Percentiles rank a stretch among this genome's conserved stretches.
phyloP scores from a whole-genome alignment of 2,888 invertebrate genomes.

The Drosophila barbarae region DNA sequence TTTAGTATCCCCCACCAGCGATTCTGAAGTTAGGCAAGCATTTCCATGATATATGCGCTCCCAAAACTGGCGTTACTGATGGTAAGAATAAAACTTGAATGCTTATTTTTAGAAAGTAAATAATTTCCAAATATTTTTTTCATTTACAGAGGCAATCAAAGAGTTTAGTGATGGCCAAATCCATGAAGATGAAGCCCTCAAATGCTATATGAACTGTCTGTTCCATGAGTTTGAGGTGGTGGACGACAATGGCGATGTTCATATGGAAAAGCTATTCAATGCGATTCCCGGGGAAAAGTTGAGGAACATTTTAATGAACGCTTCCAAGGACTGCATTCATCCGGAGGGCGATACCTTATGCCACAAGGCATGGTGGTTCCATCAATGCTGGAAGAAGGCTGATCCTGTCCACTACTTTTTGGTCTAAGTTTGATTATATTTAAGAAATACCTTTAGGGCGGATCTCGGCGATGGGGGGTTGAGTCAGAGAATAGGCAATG shows the following conservation, averaged over 20 bases:
- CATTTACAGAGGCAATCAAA: conserved; percentile 71
- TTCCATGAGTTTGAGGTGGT: conserved; percentile 75
- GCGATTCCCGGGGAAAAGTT: conserved; percentile 63
- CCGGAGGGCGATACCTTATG: conserved; percentile 75
- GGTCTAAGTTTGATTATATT: conserved; percentile 11
- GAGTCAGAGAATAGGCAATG: conserved; percentile 1
- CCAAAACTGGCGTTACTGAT: conserved; percentile 75
- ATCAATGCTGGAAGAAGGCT: conserved; percentile 77
- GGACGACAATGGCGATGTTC: conserved; percentile 77
- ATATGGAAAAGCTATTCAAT: conserved; percentile 72
- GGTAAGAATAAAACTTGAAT: conserved; percentile 48
- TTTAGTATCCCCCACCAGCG: conserved; percentile 73
- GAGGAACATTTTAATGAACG: conserved; percentile 68
- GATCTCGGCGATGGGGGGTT: not conserved
- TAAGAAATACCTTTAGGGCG: not conserved
- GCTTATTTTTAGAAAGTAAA: not conserved
- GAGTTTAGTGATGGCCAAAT: conserved; percentile 77
- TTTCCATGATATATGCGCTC: conserved; percentile 71
- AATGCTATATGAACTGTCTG: conserved; percentile 78
- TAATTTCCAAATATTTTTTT: not conserved
- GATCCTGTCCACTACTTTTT: conserved; percentile 72
- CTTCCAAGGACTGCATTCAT: conserved; percentile 73
- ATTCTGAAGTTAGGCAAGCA: conserved; percentile 67
- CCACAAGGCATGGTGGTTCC: conserved; percentile 77
- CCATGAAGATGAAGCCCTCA: conserved; percentile 76